A percentile compares a stretch with the other conserved stretches of the same genome.
These are phyloP conservation scores for Hypomecis atomaria DNA, from an alignment of 2,888 invertebrate genomes.

Conservation along the genomic window DNA sequence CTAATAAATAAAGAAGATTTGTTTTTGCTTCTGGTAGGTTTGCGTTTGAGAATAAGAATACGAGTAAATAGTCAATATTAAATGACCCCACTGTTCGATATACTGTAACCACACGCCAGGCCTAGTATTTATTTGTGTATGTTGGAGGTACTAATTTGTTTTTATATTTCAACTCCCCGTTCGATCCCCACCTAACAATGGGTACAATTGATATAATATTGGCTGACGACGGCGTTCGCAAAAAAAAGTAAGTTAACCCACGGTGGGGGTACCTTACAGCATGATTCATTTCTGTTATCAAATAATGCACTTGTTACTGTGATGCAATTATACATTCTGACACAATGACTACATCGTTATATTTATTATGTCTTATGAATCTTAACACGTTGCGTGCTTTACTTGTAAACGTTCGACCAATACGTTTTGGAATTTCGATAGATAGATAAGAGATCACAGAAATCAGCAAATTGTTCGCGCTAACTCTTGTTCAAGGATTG, in stretches of 20 bases:
- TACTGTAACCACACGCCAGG: constrained; percentile 48
- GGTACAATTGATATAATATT: constrained; percentile 70
- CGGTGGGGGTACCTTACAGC: constrained; percentile 61
- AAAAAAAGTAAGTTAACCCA: constrained; percentile 74
- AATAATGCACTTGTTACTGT: constrained; percentile 50
- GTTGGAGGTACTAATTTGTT: constrained; percentile 79
- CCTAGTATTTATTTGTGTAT: constrained; percentile 51
- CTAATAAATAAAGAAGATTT: too few species aligned
- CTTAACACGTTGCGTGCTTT: constrained; percentile 35
- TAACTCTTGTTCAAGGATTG: neutral
- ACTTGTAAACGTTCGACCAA: constrained; percentile 37
- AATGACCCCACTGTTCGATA: constrained; percentile 17
- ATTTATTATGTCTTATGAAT: constrained; percentile 32
- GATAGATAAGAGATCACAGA: constrained; percentile 6
- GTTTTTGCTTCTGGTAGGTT: too few species aligned
- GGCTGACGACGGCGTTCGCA: constrained; percentile 64
- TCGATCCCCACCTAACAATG: constrained; percentile 77
- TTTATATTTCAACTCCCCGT: constrained; percentile 75
- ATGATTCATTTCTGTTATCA: constrained; percentile 60
- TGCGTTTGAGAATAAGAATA: too few species aligned
- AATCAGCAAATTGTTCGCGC: neutral
- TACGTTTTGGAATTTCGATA: constrained; percentile 9
- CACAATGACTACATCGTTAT: constrained; percentile 35
- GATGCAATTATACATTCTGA: constrained; percentile 44
- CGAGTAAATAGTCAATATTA: neutral